These are phyloP conservation scores for Enteromius thamalakanensis DNA, from an alignment of 2,797 vertebrate species.

Conservation along the genomic window DNA sequence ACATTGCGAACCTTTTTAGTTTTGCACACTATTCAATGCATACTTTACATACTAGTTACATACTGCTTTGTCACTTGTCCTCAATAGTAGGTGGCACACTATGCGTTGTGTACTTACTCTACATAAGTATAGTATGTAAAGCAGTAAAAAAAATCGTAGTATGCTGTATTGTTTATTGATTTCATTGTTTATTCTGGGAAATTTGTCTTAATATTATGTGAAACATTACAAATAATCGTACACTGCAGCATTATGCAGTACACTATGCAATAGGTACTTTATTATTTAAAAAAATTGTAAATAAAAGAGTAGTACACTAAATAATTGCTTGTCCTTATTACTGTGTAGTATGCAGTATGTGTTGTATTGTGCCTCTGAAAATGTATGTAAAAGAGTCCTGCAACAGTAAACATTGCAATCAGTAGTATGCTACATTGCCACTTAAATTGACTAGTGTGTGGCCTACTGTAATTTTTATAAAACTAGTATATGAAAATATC, in stretches of 20 bases:
- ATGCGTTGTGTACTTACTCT: not conserved
- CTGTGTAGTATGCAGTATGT: not conserved
- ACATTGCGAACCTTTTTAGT: not conserved
- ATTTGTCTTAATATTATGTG: not conserved
- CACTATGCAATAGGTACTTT: not conserved
- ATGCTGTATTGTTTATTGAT: not conserved
- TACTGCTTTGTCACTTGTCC: not conserved
- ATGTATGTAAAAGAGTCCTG: not conserved
- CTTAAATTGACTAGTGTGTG: not conserved
- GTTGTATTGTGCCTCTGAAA: not conserved
- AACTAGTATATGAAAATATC: not conserved
- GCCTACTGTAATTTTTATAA: not conserved
- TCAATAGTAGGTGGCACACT: not conserved
- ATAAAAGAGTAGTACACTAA: not conserved
- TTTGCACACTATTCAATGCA: not conserved
- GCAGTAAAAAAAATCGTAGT: not conserved
- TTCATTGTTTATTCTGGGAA: not conserved
- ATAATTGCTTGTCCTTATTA: not conserved
- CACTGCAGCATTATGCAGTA: not conserved
- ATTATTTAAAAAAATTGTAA: not conserved
- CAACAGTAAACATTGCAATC: not conserved
- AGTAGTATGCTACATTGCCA: not conserved
- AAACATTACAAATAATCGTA: not conserved
- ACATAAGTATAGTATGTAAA: not conserved
- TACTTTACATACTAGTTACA: not conserved